Conservation (phyloP, 2,888 invertebrate species). For the Petrolisthes manimaculis region DNA sequence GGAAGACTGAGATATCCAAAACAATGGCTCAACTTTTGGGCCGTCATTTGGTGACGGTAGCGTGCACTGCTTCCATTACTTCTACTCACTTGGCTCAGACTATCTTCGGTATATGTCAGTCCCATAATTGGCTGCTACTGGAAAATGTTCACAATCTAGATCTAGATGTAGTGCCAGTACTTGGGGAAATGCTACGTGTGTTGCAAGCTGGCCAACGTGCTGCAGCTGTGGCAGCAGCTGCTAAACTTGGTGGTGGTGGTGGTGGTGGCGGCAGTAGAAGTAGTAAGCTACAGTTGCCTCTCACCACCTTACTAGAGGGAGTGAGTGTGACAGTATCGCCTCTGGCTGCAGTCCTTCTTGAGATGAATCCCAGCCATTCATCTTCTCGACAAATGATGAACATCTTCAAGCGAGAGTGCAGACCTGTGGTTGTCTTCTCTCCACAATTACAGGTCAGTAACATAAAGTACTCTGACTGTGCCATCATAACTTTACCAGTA, state of each 20-base stretch:
- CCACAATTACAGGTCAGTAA: conserved; percentile 45
- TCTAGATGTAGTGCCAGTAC: conserved; percentile 38
- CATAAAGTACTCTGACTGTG: not conserved
- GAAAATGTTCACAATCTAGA: conserved; percentile 39
- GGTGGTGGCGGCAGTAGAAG: conserved; percentile 5
- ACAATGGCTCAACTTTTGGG: conserved; percentile 48
- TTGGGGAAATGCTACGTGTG: conserved; percentile 39
- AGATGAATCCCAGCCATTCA: conserved; percentile 34
- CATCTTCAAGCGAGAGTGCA: conserved; percentile 31
- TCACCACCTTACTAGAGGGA: conserved; percentile 39
- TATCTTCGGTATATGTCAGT: conserved; percentile 43
- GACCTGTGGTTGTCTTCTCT: conserved; percentile 31
- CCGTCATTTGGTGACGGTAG: conserved; percentile 40
- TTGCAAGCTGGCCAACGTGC: conserved; percentile 33
- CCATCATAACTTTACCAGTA: too few species aligned
- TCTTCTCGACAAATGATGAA: conserved; percentile 35
- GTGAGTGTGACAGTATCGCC: conserved; percentile 37
- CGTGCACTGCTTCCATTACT: conserved; percentile 42
- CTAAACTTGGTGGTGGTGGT: conserved; percentile 24
- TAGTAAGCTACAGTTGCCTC: conserved; percentile 30
- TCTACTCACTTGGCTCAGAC: conserved; percentile 31
- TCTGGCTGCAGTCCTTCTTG: conserved; percentile 41
- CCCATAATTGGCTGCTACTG: conserved; percentile 44
- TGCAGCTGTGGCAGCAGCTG: conserved; percentile 19
- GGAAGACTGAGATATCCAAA: conserved; percentile 47